Conservation (phyloP, 2,888 invertebrate species). For the Drosophila tripunctata region DNA sequence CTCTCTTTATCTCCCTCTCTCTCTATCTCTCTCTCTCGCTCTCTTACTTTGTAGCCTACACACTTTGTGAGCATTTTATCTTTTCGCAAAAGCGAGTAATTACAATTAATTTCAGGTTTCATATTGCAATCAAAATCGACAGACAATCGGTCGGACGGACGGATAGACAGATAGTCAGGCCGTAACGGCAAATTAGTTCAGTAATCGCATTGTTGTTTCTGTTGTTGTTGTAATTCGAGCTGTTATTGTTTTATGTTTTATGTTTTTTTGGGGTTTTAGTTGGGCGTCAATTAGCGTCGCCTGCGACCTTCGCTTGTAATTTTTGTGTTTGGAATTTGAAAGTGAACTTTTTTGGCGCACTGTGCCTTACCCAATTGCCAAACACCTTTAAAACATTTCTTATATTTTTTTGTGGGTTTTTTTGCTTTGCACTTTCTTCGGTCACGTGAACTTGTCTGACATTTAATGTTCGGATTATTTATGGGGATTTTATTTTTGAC, state of each 20-base stretch:
- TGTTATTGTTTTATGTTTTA: constrained; percentile 13
- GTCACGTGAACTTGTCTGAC: constrained; percentile 40
- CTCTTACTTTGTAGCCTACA: constrained; percentile 10
- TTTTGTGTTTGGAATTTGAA: constrained; percentile 26
- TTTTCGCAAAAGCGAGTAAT: constrained; percentile 55
- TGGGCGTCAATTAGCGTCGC: constrained; percentile 46
- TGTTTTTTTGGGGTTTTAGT: constrained; percentile 7
- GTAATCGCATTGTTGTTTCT: constrained; percentile 40
- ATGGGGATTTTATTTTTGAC: constrained; percentile 9
- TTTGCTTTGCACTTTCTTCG: constrained; percentile 36
- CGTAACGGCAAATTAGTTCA: constrained; percentile 54
- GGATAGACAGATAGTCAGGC: background rate
- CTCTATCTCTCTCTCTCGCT: background rate
- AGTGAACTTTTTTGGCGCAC: constrained; percentile 16
- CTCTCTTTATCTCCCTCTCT: background rate
- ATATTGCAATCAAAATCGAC: constrained; percentile 69
- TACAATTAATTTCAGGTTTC: constrained; percentile 76
- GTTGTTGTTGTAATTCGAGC: constrained; percentile 24
- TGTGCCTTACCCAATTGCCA: constrained; percentile 3
- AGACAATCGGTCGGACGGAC: constrained; percentile 12
- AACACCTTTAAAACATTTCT: constrained; percentile 10
- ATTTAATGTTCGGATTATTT: constrained; percentile 40
- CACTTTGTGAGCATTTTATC: constrained; percentile 39
- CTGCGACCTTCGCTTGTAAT: constrained; percentile 47
- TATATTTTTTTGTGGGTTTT: constrained; percentile 11